A percentile compares a stretch with the other conserved stretches of the same genome.
Evolutionary conservation across 2,888 invertebrate species (phyloP).

Genomic region (Cheilosia pagana): DNA sequence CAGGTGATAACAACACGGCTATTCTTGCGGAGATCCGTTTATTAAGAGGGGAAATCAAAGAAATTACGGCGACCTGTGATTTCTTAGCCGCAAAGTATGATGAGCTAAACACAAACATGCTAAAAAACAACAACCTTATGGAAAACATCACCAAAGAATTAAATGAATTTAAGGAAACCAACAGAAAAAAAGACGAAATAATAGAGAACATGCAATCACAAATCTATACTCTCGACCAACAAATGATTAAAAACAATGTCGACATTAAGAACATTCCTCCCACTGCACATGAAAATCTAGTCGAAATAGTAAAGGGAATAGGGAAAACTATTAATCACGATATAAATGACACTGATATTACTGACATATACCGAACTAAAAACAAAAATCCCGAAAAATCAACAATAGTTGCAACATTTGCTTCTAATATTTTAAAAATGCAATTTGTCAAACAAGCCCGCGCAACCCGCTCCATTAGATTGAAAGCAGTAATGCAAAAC

Average conservation of each 20-base stretch:
- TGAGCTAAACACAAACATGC: constrained; percentile 1
- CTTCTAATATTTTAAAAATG: no score
- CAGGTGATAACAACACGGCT: not conserved
- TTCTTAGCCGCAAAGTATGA: constrained; percentile 8
- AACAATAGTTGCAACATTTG: no score
- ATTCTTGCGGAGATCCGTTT: not conserved
- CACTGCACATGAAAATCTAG: constrained; percentile 4
- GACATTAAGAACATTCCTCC: constrained; percentile 6
- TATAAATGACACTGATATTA: not conserved
- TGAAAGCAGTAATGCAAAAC: not conserved
- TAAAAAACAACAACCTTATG: no score
- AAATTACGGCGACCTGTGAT: constrained; percentile 10
- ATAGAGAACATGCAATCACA: constrained; percentile 23
- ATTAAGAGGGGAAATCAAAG: not conserved
- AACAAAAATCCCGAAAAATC: not conserved
- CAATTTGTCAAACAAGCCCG: not conserved
- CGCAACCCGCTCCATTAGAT: not conserved
- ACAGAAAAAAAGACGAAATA: not conserved
- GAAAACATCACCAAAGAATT: constrained; percentile 5
- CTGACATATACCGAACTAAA: constrained; percentile 8
- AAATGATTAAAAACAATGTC: constrained; percentile 14
- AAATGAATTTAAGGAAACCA: not conserved
- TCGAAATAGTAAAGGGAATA: constrained; percentile 11
- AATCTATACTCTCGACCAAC: constrained; percentile 2
- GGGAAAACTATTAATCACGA: constrained; percentile 5